Percentiles rank a stretch among this genome's conserved stretches.
Evolutionary conservation across 1,140 invertebrate genomes (phyloP).

Genomic region (Heterodera carotae): DNA sequence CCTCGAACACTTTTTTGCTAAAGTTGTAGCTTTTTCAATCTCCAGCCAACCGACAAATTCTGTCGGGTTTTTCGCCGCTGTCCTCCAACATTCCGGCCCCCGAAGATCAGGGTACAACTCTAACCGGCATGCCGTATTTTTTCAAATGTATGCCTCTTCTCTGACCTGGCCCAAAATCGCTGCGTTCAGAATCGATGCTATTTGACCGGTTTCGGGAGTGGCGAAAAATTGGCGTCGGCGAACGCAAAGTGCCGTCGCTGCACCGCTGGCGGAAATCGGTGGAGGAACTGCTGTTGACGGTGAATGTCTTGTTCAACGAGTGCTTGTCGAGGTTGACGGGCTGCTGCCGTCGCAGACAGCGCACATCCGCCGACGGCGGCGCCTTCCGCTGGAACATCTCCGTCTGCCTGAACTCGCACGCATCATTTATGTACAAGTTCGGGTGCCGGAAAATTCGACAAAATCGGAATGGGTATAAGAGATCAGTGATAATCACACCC

Average conservation of each 20-base stretch:
- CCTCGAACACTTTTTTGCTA: too few relatives aligned
- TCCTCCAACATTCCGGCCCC: too few relatives aligned
- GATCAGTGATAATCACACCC: too few relatives aligned
- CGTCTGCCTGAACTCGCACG: neutral
- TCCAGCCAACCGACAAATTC: too few relatives aligned
- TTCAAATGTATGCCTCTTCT: too few relatives aligned
- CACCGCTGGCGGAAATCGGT: neutral
- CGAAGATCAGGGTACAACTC: too few relatives aligned
- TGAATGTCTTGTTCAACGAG: constrained; percentile 25
- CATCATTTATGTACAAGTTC: neutral
- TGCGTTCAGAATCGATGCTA: constrained; percentile 23
- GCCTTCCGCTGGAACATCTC: neutral
- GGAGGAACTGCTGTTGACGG: neutral
- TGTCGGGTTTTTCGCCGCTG: too few relatives aligned
- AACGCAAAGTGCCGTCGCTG: constrained; percentile 1
- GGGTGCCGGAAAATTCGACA: neutral
- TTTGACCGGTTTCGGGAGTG: neutral
- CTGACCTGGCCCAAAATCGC: constrained; percentile 7
- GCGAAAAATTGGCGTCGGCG: constrained; percentile 18
- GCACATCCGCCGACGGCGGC: neutral
- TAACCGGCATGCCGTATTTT: too few relatives aligned
- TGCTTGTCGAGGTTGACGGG: neutral
- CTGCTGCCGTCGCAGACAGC: neutral
- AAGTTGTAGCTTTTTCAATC: too few relatives aligned
- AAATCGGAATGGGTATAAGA: neutral